phyloP scores from a whole-genome alignment of 2,113 vertebrate genomes.

The Phylloscopus whistleri region DNA sequence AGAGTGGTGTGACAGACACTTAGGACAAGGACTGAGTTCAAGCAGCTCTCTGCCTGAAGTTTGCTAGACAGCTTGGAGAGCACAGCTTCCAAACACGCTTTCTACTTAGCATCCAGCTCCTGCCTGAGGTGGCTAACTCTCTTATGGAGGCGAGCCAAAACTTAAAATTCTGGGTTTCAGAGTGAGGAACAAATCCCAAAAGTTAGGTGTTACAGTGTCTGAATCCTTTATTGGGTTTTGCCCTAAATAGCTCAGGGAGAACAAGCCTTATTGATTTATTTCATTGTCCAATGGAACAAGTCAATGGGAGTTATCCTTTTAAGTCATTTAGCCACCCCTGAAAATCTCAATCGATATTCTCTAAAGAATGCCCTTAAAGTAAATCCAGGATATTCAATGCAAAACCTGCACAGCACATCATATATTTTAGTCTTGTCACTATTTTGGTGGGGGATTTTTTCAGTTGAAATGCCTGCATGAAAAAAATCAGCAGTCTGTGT shows the following conservation, averaged over 20 bases:
- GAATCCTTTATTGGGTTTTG: background rate
- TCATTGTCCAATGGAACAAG: background rate
- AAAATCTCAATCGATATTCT: constrained; percentile 7
- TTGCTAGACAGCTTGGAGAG: background rate
- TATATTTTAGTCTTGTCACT: background rate
- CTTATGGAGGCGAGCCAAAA: background rate
- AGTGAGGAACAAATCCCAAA: background rate
- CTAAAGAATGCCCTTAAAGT: background rate
- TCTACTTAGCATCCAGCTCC: background rate
- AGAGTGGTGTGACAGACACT: background rate
- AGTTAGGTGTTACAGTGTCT: background rate
- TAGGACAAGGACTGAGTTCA: background rate
- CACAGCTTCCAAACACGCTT: background rate
- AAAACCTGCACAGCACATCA: background rate
- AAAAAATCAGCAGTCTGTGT: background rate
- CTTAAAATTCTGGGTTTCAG: background rate
- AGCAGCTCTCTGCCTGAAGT: background rate
- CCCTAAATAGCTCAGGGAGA: background rate
- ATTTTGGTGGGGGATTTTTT: background rate
- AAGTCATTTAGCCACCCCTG: constrained; percentile 12
- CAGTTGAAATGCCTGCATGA: background rate
- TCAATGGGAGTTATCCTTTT: constrained; percentile 16
- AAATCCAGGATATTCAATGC: constrained; percentile 8
- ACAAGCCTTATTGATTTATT: constrained; percentile 5
- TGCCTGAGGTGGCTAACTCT: background rate